Base-by-base conservation (phyloP, 2,888 invertebrate species). In the Mimumesa dahlbomi region DNA sequence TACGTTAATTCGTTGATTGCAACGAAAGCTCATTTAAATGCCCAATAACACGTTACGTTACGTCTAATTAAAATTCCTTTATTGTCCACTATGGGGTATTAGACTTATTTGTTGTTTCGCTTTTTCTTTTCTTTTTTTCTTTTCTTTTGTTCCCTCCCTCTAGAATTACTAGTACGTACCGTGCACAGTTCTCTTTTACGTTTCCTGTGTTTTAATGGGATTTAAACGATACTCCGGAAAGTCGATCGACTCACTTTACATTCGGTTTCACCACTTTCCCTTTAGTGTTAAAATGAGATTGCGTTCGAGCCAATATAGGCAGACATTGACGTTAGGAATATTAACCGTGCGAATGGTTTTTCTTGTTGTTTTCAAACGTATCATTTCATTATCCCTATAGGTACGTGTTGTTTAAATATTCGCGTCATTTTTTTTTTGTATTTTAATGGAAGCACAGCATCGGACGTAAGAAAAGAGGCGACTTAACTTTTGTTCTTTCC, bases 221-320 rank as follows among this genome's bases (percentile, higher is more conserved):
- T 31, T 45, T 34, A 22, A 61, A 57, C 54, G 57, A 61, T 43
- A 54, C 25, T 45, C 38, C 71, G 71, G 71, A 58, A 71, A 70
- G 71, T 64, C 75, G 77, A 68, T 75, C 68, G 59, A 50, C 56
- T 61, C 49, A 61, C 48, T 38, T 64, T 62, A 58, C 59, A 63
- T 72, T 66, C 64, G 62, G 69, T 77, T 77, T 79, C 79, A 68
- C 79, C 78, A 79, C 79, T 77, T 77, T 78, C 77, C 79, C 73
- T 67, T 73, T 29, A 45, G 29, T 50, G 58, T 48, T 56, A 48
- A 68, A 69, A 65, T 56, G 64, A 79, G 59, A 79, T 67, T 68
- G 46, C 49, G 59, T 22, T 42, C 42, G 25, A 48, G 50, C 50
- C 2, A 19, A 18, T 45, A 46, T 56, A 68, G 56, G 46, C 48